Base-by-base conservation (phyloP, 2,888 invertebrate species). In the Heteromyza rotundicornis region DNA sequence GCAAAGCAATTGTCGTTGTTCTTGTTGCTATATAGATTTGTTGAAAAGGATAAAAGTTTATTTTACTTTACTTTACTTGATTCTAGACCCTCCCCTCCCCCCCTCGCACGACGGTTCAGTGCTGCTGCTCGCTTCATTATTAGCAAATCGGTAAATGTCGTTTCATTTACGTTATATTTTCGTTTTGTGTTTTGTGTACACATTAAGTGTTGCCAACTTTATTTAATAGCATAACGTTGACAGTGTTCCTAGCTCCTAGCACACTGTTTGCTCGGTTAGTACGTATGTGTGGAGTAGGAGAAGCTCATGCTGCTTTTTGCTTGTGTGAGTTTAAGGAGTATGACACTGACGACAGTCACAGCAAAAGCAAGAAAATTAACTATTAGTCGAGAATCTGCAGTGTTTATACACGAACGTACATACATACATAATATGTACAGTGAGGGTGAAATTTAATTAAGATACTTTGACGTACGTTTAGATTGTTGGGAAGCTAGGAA, bases 131-230 rank as follows among this genome's bases (percentile, higher is more conserved):
- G 63, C 67, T 74, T 72, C 69, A 73, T 77, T 78, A 76, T 75
- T 73, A 74, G 66, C 71, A 71, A 72, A 74, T 74, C 74, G 70
- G 70, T 70, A 66, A 68, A 68, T 67, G 65, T 60, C 76, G 64
- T 68, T 61, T 65, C 57, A 36, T 51, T 16, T 61, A 14, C 17
- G 32, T 56, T 23, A 10, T 23, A 14, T 10, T 56, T 67, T 59
- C 40, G 66, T 70, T 69, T 69, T 73, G 68, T 74, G 70, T 70
- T 71, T 68, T 68, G 64, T 76, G 60, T 65, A 70, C 75, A 74
- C 76, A 74, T 76, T 75, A 77, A 78, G 78, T 78, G 79, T 77
- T 78, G 78, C 78, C 78, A 78, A 78, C 76, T 78, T 77, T 76
- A 77, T 77, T 79, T 76, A 76, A 78, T 75, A 75, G 74, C 73